Evolutionary conservation across 2,888 invertebrate species (phyloP), one percentile per base, ranked within the genome.

Genomic region (Apotomis turbidana): DNA sequence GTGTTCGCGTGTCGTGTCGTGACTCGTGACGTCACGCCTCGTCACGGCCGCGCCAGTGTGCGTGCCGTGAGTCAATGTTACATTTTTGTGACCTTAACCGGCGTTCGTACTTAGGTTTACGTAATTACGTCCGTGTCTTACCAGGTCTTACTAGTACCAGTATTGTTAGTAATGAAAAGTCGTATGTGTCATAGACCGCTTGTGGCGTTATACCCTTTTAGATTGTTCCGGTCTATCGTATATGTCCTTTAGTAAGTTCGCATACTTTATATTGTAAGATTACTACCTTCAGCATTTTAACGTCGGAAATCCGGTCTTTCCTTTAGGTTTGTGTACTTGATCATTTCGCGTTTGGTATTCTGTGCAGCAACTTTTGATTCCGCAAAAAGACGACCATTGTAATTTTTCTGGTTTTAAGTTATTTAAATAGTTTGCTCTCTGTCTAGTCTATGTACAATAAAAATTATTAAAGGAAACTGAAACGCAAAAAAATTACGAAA

Each of bases 81-180:
- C 90, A 92, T 91, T 93, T 92, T 92, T 91, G 90, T 93, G 93
- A 93, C 93, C 93, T 93, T 93, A 91, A 92, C 93, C 92, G 89
- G 85, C 84, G 84, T 87, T 86, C 81, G 86, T 89, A 85, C 85
- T 90, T 71, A 71, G 73, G 73, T 63, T 88, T 83, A 81, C 79
- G 80, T 86, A 83, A 85, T 82, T 80, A 72, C 77, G 15, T 15
- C 15, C 70, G 64, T 66, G 36, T 51, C 62, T 71, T 72, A 72
- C 41, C 41, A 41, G 41, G 41, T 68, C 55, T 44, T 57, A 41
- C 46, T 27, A 27, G 27, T 15, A 15, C 15, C 15, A 15, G n/a
- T 44, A 41, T 55, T n/a, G n/a, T 9, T 57, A 55, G 44, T 55
- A 9, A 10, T 49, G 10, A 49, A 49, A 49, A 49, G 49, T 49